Conservation (phyloP, 2,888 invertebrate species). For the Diplolepis rosae region DNA sequence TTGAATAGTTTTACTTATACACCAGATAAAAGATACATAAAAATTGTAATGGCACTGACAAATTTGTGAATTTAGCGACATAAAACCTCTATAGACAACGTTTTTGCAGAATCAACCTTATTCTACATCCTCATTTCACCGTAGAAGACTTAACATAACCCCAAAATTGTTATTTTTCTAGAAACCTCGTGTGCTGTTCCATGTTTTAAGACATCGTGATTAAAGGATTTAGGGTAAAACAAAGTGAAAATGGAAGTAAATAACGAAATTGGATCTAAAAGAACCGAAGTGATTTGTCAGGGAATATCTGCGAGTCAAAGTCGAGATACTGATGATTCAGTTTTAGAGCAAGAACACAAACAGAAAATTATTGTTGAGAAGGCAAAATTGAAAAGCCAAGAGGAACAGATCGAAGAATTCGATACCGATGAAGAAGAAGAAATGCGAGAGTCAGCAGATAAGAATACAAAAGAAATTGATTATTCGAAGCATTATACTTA, state of each 20-base stretch:
- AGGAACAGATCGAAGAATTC: conserved; percentile 55
- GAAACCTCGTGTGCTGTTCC: not conserved
- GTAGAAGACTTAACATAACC: not conserved
- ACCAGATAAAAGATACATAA: not conserved
- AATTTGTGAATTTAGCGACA: not conserved
- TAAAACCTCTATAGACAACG: not conserved
- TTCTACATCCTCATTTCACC: not conserved
- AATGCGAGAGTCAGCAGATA: conserved; percentile 1
- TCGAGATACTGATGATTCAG: not conserved
- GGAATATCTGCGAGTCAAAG: not conserved
- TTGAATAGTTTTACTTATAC: not conserved
- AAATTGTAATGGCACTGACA: not conserved
- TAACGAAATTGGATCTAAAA: not conserved
- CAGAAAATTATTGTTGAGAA: conserved; percentile 26
- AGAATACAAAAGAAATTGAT: conserved; percentile 41
- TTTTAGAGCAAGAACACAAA: not conserved
- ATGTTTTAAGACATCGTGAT: not conserved
- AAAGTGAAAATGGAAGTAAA: not conserved
- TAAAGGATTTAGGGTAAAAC: not conserved
- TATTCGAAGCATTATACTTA: conserved; percentile 80
- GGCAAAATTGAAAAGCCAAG: conserved; percentile 35
- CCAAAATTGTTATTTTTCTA: not conserved
- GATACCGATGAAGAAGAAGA: conserved; percentile 58
- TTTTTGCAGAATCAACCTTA: not conserved
- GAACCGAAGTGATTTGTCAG: not conserved